Evolutionary conservation across 1,140 invertebrate species (phyloP).

Genomic region (Lepidurus arcticus): DNA sequence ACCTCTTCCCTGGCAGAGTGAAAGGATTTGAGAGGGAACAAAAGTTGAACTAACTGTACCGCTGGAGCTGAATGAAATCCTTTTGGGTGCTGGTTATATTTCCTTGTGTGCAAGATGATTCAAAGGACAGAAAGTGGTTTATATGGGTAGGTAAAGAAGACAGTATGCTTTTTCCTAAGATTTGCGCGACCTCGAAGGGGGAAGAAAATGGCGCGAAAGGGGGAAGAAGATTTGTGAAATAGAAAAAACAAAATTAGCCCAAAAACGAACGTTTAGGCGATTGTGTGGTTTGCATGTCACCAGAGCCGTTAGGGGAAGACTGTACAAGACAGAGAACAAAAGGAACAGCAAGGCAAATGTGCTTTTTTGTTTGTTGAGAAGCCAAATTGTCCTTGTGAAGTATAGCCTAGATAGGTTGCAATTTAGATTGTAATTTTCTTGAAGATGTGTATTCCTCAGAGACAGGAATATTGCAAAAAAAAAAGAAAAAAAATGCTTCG

Average conservation of each 20-base stretch:
- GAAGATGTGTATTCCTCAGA: background rate
- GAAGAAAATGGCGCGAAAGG: background rate
- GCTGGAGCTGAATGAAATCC: background rate
- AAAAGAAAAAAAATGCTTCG: background rate
- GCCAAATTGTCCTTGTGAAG: constrained; percentile 14
- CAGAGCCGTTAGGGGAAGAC: background rate
- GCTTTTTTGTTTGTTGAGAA: background rate
- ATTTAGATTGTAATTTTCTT: constrained; percentile 17
- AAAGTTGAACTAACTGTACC: background rate
- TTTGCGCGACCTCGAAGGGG: background rate
- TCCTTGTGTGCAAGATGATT: background rate
- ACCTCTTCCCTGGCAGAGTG: constrained; percentile 14
- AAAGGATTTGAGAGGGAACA: background rate
- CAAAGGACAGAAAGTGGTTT: background rate
- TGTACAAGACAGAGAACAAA: constrained; percentile 15
- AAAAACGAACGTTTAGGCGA: background rate
- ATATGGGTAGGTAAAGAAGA: background rate
- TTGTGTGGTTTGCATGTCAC: background rate
- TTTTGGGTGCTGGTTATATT: background rate
- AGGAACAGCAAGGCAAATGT: constrained; percentile 6
- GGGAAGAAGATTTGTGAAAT: background rate
- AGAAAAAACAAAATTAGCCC: background rate
- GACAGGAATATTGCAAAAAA: background rate
- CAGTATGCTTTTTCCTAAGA: background rate
- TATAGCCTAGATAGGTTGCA: constrained; percentile 19